These are phyloP conservation scores for Pyxicephalus adspersus DNA, from an alignment of 2,113 vertebrate genomes.

Conservation along the genomic window DNA sequence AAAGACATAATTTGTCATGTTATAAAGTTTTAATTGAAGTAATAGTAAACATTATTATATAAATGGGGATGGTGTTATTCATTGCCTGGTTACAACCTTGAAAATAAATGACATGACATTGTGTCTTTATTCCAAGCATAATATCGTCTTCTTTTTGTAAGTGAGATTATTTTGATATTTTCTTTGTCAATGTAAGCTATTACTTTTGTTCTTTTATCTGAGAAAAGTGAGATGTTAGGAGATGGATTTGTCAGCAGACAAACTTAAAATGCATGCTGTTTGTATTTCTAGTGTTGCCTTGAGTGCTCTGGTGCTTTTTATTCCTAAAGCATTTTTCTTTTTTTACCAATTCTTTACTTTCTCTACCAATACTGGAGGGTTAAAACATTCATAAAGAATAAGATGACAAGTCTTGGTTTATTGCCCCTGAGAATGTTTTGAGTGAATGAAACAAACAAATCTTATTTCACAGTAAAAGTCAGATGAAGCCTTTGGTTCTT, in stretches of 20 bases:
- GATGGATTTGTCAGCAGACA: constrained; percentile 52
- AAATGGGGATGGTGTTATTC: background rate
- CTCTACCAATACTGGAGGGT: constrained; percentile 53
- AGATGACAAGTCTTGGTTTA: constrained; percentile 65
- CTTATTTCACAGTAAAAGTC: constrained; percentile 64
- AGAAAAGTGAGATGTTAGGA: constrained; percentile 48
- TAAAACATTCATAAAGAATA: constrained; percentile 61
- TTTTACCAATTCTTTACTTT: constrained; percentile 47
- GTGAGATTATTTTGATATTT: constrained; percentile 53
- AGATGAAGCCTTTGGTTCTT: constrained; percentile 55
- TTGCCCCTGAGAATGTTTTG: constrained; percentile 63
- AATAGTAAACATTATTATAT: constrained; percentile 2
- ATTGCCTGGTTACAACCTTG: constrained; percentile 31
- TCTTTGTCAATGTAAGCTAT: constrained; percentile 52
- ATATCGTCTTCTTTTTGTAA: constrained; percentile 48
- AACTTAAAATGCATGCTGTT: constrained; percentile 52
- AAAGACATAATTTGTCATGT: background rate
- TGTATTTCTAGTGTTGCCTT: constrained; percentile 60
- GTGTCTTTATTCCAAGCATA: constrained; percentile 44
- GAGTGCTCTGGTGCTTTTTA: constrained; percentile 63
- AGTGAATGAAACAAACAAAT: constrained; percentile 66
- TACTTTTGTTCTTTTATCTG: constrained; percentile 53
- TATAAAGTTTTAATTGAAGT: background rate
- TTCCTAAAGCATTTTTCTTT: constrained; percentile 55
- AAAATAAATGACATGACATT: constrained; percentile 42